Percentiles rank a stretch among this genome's conserved stretches.
Evolutionary conservation across 2,797 vertebrate genomes (phyloP).

Genomic region (Ctenopoma kingsleyae): DNA sequence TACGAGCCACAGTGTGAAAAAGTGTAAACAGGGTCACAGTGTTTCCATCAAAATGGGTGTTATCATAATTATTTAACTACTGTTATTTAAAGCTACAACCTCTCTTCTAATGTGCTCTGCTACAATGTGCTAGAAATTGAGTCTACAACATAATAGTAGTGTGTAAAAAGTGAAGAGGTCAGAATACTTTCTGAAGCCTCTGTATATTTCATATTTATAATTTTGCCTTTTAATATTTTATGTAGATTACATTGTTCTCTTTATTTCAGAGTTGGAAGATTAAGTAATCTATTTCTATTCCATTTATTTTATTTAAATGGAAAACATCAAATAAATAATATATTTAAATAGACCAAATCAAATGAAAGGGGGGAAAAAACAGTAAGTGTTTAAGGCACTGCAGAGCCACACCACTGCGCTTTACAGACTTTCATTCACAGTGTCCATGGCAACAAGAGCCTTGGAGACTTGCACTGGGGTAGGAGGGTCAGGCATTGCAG

Average conservation of each 20-base stretch:
- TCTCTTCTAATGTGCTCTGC: too few species aligned
- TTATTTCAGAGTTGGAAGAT: background rate
- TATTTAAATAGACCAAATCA: background rate
- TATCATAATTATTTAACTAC: too few species aligned
- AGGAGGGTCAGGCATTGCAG: slow-evolving; percentile 62
- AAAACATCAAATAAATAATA: background rate
- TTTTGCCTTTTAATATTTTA: background rate
- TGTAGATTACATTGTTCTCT: background rate
- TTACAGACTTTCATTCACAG: slow-evolving; percentile 51
- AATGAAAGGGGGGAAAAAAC: background rate
- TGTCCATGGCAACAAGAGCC: slow-evolving; percentile 77
- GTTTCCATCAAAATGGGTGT: too few species aligned
- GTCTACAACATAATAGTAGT: too few species aligned
- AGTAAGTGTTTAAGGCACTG: slow-evolving; percentile 25
- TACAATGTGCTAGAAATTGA: too few species aligned
- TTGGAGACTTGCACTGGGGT: slow-evolving; percentile 52
- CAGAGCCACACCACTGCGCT: slow-evolving; percentile 51
- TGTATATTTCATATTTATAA: background rate
- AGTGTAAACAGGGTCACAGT: too few species aligned
- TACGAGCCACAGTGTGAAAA: too few species aligned
- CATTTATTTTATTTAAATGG: background rate
- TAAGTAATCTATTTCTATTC: background rate
- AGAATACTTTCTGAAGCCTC: too few species aligned
- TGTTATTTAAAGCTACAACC: too few species aligned
- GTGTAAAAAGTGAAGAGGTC: too few species aligned